A percentile compares a stretch with the other conserved stretches of the same genome.
Conservation (phyloP, 2,797 vertebrate genomes). For the Oophaga sylvatica region DNA sequence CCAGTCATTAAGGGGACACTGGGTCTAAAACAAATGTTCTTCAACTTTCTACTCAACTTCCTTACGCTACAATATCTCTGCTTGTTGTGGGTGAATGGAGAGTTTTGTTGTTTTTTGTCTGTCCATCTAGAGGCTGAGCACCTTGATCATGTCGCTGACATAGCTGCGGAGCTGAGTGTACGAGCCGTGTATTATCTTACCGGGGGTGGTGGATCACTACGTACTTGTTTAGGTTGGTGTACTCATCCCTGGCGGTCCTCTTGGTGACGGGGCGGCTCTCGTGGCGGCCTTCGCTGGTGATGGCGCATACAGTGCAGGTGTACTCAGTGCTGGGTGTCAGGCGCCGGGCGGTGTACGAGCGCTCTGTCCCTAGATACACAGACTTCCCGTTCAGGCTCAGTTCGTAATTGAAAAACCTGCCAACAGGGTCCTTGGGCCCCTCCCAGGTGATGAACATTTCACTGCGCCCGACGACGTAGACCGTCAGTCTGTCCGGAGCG, state of each 20-base stretch:
- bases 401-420: conserved; percentile 69
- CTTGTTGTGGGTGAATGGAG: too few species aligned
- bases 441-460: conserved; percentile 69
- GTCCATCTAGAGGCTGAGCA: too few species aligned
- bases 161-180: too few species aligned
- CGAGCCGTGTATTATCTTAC: too few species aligned
- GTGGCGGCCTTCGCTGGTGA: conserved; percentile 69
- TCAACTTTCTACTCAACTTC: too few species aligned
- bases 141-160: too few species aligned
- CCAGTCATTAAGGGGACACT: too few species aligned
- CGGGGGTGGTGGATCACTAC: not conserved
- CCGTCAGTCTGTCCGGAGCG: conserved; percentile 63
- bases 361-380: conserved; percentile 66
- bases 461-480: conserved; percentile 65
- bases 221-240: conserved; percentile 64
- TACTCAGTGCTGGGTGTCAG: conserved; percentile 66
- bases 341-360: conserved; percentile 60
- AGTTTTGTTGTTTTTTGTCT: too few species aligned
- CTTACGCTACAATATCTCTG: too few species aligned
- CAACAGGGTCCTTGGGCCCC: conserved; percentile 62
- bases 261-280: conserved; percentile 67
- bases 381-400: conserved; percentile 67
- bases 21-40: too few species aligned
- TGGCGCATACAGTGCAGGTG: conserved; percentile 67
- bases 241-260: conserved; percentile 65